Evolutionary conservation across 2,113 vertebrate genomes (phyloP), one percentile per base, ranked within the genome.

Genomic region (Microcebus tavaratra): DNA sequence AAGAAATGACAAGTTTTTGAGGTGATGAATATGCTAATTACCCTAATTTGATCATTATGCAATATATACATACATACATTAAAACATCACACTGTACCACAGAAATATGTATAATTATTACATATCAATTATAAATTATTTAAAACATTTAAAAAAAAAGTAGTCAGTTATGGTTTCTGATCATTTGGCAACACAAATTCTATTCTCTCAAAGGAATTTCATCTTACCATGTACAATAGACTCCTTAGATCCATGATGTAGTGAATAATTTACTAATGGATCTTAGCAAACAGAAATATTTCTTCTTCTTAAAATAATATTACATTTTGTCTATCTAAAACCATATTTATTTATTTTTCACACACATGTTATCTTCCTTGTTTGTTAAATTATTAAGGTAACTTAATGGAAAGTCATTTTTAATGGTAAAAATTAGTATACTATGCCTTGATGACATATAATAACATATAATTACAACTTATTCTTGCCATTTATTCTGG

Each of bases 401-500:
- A 3, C 5, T 90, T 95, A 78, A 88, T 79, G 5, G 80, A 11
- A 5, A 93, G 50, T 29, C 36, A 55, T 25, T 85, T 98, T 88
- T 57, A 70, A 45, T 68, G 48, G 17, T 53, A 96, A 98, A 95
- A 80, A 87, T 29, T 45, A 45, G 45, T 45, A 21, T 48, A 68
- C 39, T 91, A 14, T 68, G 55, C 53, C 14, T 95, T 53, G 7
- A 34, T 95, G 91, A 53, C 25, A 84, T 55, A 92, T 88, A 96
- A 88, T 75, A 45, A 45, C 42, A 45, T 45, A 45, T 45, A 45
- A 45, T 45, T 57, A 59, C 29, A 91, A 76, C 7, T 94, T 83
- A 45, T 21, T 3, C 15, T 91, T 85, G 34, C 48, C 63, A 27
- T 18, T 63, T 63, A 63, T 63, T 63, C 59, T 63, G 25, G 59